Evolutionary conservation across 2,888 invertebrate species (phyloP).

Genomic region (Gastracanthus pulcherrimus): DNA sequence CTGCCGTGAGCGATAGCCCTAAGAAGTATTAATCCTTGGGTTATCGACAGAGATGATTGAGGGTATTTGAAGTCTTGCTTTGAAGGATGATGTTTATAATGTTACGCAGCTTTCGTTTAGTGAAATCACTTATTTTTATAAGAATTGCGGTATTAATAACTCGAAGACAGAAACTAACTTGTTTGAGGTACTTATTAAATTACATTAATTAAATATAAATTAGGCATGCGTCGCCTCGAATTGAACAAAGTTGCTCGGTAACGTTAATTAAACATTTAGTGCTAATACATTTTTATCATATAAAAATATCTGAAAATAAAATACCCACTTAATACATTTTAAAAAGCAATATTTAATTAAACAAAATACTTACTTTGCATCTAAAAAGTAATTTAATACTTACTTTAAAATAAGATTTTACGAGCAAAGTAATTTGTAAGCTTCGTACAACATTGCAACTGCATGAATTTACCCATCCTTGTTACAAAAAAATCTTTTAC

Average conservation of each 20-base stretch:
- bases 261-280: background rate
- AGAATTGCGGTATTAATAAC: too few relatives aligned
- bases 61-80: background rate
- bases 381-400: background rate
- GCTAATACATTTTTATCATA: background rate
- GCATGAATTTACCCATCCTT: background rate
- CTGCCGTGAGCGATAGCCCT: background rate
- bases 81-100: background rate
- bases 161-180: too few relatives aligned
- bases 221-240: too few relatives aligned
- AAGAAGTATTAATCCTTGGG: background rate
- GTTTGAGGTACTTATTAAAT: too few relatives aligned
- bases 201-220: too few relatives aligned
- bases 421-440: slow-evolving; percentile 10
- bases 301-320: background rate
- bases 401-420: slow-evolving; percentile 17
- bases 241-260: background rate
- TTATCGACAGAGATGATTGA: slow-evolving; percentile 3
- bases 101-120: background rate
- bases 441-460: background rate
- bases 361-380: background rate
- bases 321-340: background rate
- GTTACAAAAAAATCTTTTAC: background rate
- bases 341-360: background rate
- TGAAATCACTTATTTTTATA: background rate